These are phyloP conservation scores for Dallia pectoralis DNA, from an alignment of 2,797 vertebrate species.

Conservation along the genomic window DNA sequence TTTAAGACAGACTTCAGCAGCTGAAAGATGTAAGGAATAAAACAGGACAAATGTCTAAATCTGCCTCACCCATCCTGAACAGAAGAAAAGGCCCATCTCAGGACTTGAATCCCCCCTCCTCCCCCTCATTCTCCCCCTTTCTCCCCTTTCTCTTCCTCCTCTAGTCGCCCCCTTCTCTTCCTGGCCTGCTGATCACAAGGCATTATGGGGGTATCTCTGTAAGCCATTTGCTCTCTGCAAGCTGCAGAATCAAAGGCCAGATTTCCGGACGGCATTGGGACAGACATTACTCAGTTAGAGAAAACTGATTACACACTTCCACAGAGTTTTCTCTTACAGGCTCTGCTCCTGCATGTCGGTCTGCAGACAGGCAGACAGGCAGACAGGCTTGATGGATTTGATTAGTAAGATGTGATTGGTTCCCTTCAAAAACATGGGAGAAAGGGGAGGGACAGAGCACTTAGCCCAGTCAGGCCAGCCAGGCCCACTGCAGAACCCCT, in stretches of 20 bases:
- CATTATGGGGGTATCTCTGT: slow-evolving; percentile 68
- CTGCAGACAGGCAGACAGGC: neutral
- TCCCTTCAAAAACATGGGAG: slow-evolving; percentile 11
- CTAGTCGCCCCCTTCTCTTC: slow-evolving; percentile 33
- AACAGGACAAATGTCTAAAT: too few relatives aligned
- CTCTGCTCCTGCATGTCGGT: slow-evolving; percentile 43
- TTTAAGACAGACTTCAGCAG: too few relatives aligned
- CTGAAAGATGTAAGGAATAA: too few relatives aligned
- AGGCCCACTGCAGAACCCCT: neutral
- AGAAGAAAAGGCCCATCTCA: neutral
- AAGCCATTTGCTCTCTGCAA: slow-evolving; percentile 70
- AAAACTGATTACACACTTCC: slow-evolving; percentile 75
- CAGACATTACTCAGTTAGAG: slow-evolving; percentile 74
- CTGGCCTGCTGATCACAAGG: slow-evolving; percentile 57
- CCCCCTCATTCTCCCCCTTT: slow-evolving; percentile 43
- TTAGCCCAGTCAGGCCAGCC: neutral
- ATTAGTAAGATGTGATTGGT: neutral
- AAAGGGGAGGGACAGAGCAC: neutral
- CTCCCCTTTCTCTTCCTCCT: slow-evolving; percentile 39
- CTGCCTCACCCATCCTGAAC: neutral
- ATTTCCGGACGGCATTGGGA: slow-evolving; percentile 70
- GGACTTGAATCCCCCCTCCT: slow-evolving; percentile 19
- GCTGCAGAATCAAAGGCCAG: slow-evolving; percentile 70
- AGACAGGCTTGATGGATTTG: too few relatives aligned
- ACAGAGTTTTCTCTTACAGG: slow-evolving; percentile 61